Evolutionary conservation across 1,140 invertebrate genomes (phyloP).

Genomic region (Metopolophium dirhodum): DNA sequence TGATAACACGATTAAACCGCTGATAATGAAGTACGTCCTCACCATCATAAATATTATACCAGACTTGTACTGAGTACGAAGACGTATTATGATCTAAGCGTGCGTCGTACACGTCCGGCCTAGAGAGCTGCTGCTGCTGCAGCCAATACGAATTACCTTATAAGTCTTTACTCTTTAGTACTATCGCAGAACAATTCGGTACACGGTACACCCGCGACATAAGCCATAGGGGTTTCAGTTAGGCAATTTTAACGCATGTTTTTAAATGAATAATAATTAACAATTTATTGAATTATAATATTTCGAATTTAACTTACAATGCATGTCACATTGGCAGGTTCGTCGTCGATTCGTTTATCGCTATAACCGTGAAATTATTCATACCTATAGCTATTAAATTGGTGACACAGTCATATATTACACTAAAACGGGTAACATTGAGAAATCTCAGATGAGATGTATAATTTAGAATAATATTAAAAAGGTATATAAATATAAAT

Average conservation of each 20-base stretch:
- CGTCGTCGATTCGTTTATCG: background rate
- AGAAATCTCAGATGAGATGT: background rate
- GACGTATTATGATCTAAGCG: no score
- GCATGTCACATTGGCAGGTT: background rate
- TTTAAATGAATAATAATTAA: background rate
- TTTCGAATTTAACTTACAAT: background rate
- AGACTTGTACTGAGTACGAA: no score
- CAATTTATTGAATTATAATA: no score
- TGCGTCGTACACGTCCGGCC: no score
- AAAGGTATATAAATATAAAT: background rate
- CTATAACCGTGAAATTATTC: background rate
- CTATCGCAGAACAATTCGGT: no score
- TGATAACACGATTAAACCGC: background rate
- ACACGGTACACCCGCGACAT: background rate
- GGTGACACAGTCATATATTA: no score
- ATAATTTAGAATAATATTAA: background rate
- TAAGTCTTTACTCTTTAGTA: no score
- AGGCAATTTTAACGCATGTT: background rate
- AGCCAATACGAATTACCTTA: no score
- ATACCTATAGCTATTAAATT: no score
- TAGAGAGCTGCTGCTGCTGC: no score
- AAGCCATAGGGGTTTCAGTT: background rate
- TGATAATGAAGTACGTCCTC: no score
- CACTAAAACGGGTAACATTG: background rate
- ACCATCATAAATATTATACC: no score